Evolutionary conservation across 2,113 vertebrate genomes (phyloP), one percentile per base, ranked within the genome.

Genomic region (Tonatia bakeri): DNA sequence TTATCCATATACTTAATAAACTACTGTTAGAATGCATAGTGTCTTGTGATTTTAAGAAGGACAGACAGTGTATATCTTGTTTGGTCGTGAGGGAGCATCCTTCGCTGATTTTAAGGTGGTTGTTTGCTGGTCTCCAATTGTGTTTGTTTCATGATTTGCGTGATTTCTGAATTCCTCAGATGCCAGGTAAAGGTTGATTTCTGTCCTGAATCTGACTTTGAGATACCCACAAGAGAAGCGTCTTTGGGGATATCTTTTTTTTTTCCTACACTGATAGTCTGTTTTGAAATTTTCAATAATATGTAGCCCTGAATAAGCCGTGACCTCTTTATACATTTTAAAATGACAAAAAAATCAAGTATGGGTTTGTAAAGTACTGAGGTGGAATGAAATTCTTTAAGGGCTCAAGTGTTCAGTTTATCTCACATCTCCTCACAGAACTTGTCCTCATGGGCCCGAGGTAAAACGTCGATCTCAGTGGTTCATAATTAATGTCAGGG

Each of bases 401-500:
- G n/a, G 92, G 59, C 1, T 87, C 50, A 33, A 69, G 47, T 72
- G 20, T 73, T 76, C 50, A 82, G 47, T 77, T 76, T 95, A 95
- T 97, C 40, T 52, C 86, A 13, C 95, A 79, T 96, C 90, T 95
- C 59, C 87, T 97, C 91, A 96, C 92, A 96, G 94, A 97, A 47
- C 96, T 96, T 97, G 96, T 95, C 73, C 92, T 98, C 61, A 12
- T 47, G 87, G 87, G 86, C 87, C 94, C 92, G 90, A 97, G 86
- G 94, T 98, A 98, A 98, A 93, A 95, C 83, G 84, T 87, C 45
- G 89, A 84, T 96, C 91, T 98, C 91, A 38, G 82, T 96, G 94
- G 91, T 98, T 97, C 97, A 98, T 98, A 98, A 98, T 98, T 99
- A 98, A 98, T 98, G 98, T 98, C 97, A 98, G 90, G 83, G 94